These are phyloP conservation scores for Luffia ferchaultella DNA, from an alignment of 2,888 invertebrate genomes.

Conservation along the genomic window DNA sequence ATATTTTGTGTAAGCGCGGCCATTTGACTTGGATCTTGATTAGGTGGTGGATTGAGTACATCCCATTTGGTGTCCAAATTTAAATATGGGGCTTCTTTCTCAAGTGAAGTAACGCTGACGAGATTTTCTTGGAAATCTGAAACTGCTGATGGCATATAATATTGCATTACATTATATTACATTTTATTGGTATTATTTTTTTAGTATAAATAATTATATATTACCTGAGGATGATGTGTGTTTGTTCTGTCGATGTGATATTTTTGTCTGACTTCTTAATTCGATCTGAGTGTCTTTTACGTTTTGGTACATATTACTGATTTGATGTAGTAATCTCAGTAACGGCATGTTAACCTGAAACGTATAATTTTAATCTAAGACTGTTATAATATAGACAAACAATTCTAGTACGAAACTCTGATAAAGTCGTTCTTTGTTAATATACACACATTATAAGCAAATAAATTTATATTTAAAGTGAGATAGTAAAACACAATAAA, in stretches of 20 bases:
- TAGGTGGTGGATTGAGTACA: constrained; percentile 33
- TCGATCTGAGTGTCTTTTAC: constrained; percentile 94
- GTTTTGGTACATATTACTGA: constrained; percentile 97
- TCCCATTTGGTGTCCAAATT: constrained; percentile 47
- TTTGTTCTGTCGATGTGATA: constrained; percentile 41
- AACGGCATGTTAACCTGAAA: constrained; percentile 91
- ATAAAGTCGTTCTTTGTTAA: no score
- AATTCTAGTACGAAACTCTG: no score
- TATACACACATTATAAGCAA: no score
- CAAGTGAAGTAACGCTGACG: constrained; percentile 46
- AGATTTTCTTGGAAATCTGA: constrained; percentile 71
- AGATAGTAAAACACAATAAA: neutral
- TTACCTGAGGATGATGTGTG: constrained; percentile 46
- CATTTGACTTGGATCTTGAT: constrained; percentile 60
- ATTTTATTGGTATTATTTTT: no score
- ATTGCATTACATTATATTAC: no score
- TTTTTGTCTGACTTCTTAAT: constrained; percentile 71
- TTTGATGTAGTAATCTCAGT: constrained; percentile 90
- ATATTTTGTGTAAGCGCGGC: constrained; percentile 20
- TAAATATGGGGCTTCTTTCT: constrained; percentile 38
- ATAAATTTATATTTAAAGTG: no score
- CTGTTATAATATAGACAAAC: no score
- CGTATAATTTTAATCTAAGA: no score
- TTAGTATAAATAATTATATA: neutral
- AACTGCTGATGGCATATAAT: constrained; percentile 31